Conservation (phyloP, 92 coral and sea anemone genomes). For the Micromussa lordhowensis region DNA sequence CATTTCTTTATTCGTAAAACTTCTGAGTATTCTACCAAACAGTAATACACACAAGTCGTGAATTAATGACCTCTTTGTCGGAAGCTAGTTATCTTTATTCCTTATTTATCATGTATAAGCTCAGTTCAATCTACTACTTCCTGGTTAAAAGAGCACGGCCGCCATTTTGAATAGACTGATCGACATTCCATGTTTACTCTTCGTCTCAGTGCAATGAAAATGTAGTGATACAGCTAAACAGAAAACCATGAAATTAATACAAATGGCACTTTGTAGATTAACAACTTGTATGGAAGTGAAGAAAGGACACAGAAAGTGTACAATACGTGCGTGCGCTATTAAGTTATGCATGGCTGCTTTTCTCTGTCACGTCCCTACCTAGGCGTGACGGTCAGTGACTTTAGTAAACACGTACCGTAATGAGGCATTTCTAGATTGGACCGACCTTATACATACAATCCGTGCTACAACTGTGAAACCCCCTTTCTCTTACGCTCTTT, state of each 20-base stretch:
- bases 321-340: not conserved
- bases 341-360: not conserved
- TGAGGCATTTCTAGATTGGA: not conserved
- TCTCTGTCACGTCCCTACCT: not conserved
- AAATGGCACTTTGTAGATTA: not conserved
- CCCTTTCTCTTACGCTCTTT: not conserved
- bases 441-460: not conserved
- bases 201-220: too few species aligned
- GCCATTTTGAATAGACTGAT: not conserved
- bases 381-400: not conserved
- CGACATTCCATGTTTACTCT: not conserved
- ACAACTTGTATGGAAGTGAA: not conserved
- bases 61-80: not conserved
- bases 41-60: not conserved
- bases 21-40: not conserved
- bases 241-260: too few species aligned
- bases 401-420: too few species aligned
- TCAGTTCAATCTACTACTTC: not conserved
- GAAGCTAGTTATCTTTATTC: not conserved
- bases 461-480: not conserved
- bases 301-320: not conserved
- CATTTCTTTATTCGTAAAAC: not conserved
- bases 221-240: not conserved
- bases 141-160: not conserved
- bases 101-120: not conserved